Percentiles rank a stretch among this genome's conserved stretches.
Conservation (phyloP, 2,888 invertebrate species). For the Ligdia adustata region DNA sequence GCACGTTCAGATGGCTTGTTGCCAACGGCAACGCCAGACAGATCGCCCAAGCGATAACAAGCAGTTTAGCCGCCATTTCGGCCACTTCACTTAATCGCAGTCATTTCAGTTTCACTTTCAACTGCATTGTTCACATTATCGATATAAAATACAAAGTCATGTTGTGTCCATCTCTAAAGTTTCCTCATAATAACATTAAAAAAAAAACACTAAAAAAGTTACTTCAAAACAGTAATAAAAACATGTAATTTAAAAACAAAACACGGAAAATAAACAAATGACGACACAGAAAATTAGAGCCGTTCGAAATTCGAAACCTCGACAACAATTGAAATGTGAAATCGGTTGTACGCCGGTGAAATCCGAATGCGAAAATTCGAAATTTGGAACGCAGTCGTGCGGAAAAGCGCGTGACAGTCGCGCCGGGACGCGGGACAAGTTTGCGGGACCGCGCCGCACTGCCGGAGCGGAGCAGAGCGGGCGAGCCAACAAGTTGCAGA, state of each 20-base stretch:
- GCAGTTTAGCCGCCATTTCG: constrained; percentile 65
- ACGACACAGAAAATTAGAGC: constrained; percentile 5
- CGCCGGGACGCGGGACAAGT: constrained; percentile 52
- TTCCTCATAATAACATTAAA: neutral
- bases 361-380: constrained; percentile 46
- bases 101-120: constrained; percentile 70
- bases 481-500: constrained; percentile 78
- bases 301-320: constrained; percentile 13
- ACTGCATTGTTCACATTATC: constrained; percentile 61
- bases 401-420: constrained; percentile 46
- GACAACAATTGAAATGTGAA: constrained; percentile 14
- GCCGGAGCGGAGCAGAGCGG: constrained; percentile 63
- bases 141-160: constrained; percentile 47
- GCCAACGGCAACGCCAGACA: constrained; percentile 80
- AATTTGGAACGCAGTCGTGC: constrained; percentile 39
- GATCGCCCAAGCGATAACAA: constrained; percentile 71
- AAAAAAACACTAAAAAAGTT: neutral
- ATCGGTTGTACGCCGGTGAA: constrained; percentile 30
- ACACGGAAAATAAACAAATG: neutral
- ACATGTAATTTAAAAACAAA: neutral
- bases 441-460: constrained; percentile 73
- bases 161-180: constrained; percentile 29
- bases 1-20: constrained; percentile 90
- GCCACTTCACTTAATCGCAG: constrained; percentile 54
- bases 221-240: neutral